These are phyloP conservation scores for Clarias platycephalus DNA, from an alignment of 2,797 vertebrate species.

Conservation along the genomic window DNA sequence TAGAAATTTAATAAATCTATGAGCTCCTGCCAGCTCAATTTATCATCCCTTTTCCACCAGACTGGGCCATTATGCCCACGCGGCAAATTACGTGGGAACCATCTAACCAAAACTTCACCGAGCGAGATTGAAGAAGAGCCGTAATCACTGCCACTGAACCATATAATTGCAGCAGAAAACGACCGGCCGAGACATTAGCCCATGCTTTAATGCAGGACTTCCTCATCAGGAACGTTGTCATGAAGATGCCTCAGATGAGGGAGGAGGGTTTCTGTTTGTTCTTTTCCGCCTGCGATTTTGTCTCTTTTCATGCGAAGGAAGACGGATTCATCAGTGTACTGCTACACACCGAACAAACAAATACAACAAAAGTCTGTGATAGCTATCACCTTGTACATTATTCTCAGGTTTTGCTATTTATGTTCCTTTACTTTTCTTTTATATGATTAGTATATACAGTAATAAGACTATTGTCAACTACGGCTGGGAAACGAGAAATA, in stretches of 20 bases:
- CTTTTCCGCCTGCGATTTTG: not conserved
- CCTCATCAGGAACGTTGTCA: slow-evolving; percentile 61
- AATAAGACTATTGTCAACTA: not conserved
- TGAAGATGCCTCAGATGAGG: slow-evolving; percentile 63
- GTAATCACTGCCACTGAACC: slow-evolving; percentile 98
- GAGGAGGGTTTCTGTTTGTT: slow-evolving; percentile 27
- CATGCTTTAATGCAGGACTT: slow-evolving; percentile 93
- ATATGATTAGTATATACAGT: not conserved
- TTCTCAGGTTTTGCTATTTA: not conserved
- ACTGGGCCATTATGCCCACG: slow-evolving; percentile 87
- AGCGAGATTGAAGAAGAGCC: slow-evolving; percentile 87
- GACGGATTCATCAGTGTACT: slow-evolving; percentile 6
- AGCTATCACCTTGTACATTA: too few species aligned
- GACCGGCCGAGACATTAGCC: slow-evolving; percentile 95
- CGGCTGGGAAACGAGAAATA: not conserved
- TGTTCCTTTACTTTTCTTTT: not conserved
- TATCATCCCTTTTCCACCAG: slow-evolving; percentile 84
- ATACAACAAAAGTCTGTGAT: not conserved
- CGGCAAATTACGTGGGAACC: slow-evolving; percentile 87
- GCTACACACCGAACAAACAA: not conserved
- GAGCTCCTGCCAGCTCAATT: slow-evolving; percentile 87
- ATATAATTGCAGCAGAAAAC: slow-evolving; percentile 98
- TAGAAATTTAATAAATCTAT: slow-evolving; percentile 99
- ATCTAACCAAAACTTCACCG: slow-evolving; percentile 90
- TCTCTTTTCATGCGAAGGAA: not conserved